A percentile compares a stretch with the other conserved stretches of the same genome.
phyloP scores from a whole-genome alignment of 2,888 invertebrate species.

The Netelia melanura region DNA sequence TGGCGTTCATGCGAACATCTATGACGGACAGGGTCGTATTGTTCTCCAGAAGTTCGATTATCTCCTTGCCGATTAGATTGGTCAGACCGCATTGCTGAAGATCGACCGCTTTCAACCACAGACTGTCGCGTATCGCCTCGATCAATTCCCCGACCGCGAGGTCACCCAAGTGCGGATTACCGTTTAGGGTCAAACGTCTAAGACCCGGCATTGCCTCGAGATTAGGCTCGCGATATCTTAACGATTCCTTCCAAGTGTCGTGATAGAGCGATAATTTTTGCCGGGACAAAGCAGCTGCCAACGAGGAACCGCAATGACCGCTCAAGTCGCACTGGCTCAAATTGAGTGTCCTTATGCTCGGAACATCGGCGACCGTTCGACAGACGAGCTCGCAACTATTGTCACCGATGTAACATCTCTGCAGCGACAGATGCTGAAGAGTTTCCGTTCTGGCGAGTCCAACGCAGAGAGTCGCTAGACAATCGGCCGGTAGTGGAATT shows the following conservation, averaged over 20 bases:
- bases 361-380: constrained; percentile 88
- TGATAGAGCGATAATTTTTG: constrained; percentile 91
- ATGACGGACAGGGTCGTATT: constrained; percentile 90
- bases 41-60: constrained; percentile 87
- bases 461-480: constrained; percentile 87
- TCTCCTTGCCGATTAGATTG: constrained; percentile 86
- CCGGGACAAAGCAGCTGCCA: constrained; percentile 87
- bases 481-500: constrained; percentile 89
- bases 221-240: constrained; percentile 91
- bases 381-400: constrained; percentile 90
- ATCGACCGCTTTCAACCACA: constrained; percentile 93
- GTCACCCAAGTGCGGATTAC: constrained; percentile 89
- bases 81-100: constrained; percentile 91
- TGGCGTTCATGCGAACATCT: constrained; percentile 88
- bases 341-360: constrained; percentile 89
- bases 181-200: constrained; percentile 89
- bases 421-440: constrained; percentile 89
- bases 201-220: constrained; percentile 91
- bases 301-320: constrained; percentile 87
- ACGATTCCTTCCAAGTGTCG: constrained; percentile 92
- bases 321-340: constrained; percentile 90
- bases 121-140: constrained; percentile 90
- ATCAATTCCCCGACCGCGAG: constrained; percentile 87
- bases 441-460: constrained; percentile 88
- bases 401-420: constrained; percentile 90